A percentile compares a stretch with the other conserved stretches of the same genome.
Conservation (phyloP, 1,140 invertebrate species). For the Pogonomyrmex barbatus region DNA sequence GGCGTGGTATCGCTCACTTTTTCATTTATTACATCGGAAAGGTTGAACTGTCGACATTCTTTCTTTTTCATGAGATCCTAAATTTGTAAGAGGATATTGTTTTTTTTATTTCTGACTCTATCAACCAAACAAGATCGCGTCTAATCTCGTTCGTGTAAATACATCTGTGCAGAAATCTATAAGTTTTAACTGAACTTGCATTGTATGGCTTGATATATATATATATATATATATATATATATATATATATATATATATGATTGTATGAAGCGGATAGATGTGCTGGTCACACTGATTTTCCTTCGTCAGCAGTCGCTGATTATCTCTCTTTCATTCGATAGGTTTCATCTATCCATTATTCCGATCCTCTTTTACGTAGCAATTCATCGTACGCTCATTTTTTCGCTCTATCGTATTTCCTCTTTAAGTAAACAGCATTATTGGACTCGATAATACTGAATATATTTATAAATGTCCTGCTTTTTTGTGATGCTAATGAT, state of each 20-base stretch:
- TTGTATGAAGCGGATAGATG: conserved; percentile 5
- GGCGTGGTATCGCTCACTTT: not conserved
- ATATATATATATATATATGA: no score
- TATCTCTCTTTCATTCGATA: conserved; percentile 56
- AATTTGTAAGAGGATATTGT: not conserved
- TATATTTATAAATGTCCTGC: not conserved
- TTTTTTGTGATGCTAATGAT: not conserved
- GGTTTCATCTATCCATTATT: conserved; percentile 12
- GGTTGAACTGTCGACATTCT: not conserved
- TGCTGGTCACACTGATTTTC: conserved; percentile 9
- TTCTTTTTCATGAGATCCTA: not conserved
- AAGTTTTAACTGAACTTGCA: not conserved
- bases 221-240: no score
- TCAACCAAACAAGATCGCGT: not conserved
- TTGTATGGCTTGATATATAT: not conserved
- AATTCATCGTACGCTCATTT: not conserved
- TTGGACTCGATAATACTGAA: not conserved
- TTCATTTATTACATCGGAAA: not conserved
- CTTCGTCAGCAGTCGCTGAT: conserved; percentile 42
- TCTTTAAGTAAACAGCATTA: not conserved
- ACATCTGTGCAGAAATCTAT: not conserved
- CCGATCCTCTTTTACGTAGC: not conserved
- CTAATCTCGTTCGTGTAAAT: not conserved
- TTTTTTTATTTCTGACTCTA: not conserved
- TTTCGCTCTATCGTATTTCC: not conserved